Percentiles rank a stretch among this genome's conserved stretches.
phyloP scores from a whole-genome alignment of 2,797 vertebrate species.

The Acestrorhynchus altus region DNA sequence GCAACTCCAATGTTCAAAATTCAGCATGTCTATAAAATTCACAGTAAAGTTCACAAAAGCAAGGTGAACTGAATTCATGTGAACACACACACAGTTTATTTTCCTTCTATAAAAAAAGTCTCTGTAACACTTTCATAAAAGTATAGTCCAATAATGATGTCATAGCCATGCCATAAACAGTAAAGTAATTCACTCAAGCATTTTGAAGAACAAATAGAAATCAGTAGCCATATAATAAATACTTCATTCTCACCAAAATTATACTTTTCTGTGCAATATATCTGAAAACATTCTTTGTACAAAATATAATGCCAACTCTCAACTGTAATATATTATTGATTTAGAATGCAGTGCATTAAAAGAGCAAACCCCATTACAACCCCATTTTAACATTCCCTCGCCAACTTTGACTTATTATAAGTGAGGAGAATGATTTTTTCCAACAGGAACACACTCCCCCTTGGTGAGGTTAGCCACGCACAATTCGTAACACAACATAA shows the following conservation, averaged over 20 bases:
- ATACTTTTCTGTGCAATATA: conserved; percentile 33
- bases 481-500: too few species aligned
- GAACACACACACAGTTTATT: conserved; percentile 13
- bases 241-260: conserved; percentile 13
- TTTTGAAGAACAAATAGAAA: conserved; percentile 15
- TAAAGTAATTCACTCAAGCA: conserved; percentile 23
- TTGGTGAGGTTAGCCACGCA: too few species aligned
- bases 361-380: background rate
- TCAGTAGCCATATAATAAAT: conserved; percentile 41
- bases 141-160: conserved; percentile 11
- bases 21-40: background rate
- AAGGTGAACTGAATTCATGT: background rate
- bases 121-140: background rate
- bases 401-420: too few species aligned
- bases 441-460: too few species aligned
- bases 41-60: conserved; percentile 8
- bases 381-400: too few species aligned
- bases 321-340: background rate
- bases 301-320: conserved; percentile 50
- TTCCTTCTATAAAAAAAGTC: background rate
- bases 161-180: conserved; percentile 3
- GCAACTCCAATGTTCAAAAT: background rate
- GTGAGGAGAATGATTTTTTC: too few species aligned
- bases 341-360: conserved; percentile 31
- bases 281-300: conserved; percentile 40